phyloP scores from a whole-genome alignment of 2,113 vertebrate genomes.

The Sylvilagus bachmani region DNA sequence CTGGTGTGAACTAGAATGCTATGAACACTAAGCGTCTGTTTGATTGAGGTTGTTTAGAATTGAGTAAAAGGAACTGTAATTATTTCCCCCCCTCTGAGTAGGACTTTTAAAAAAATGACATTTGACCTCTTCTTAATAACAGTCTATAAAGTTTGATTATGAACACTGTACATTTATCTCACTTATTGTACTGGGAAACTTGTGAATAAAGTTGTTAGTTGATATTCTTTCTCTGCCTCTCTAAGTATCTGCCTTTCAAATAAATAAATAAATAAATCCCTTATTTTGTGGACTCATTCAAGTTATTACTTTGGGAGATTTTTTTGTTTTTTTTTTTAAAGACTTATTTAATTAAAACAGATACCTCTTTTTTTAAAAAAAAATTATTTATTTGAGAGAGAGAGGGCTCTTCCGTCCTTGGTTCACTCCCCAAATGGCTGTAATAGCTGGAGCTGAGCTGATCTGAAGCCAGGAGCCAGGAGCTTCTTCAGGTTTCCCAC shows the following conservation, averaged over 20 bases:
- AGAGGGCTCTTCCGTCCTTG: too few species aligned
- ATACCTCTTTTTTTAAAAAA: too few species aligned
- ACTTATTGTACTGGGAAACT: neutral
- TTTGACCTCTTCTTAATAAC: conserved; percentile 1
- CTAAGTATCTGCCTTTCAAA: too few species aligned
- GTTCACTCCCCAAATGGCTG: too few species aligned
- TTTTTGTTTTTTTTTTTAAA: too few species aligned
- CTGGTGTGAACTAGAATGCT: neutral
- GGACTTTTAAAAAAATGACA: neutral
- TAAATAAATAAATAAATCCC: neutral
- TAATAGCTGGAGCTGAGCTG: too few species aligned
- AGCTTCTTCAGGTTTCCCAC: too few species aligned
- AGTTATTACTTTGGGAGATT: too few species aligned
- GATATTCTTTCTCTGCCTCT: neutral
- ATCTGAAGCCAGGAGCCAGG: too few species aligned
- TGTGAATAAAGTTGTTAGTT: conserved; percentile 31
- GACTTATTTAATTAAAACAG: too few species aligned
- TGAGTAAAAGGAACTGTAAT: conserved; percentile 10
- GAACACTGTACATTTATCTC: conserved; percentile 24
- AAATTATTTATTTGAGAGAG: too few species aligned
- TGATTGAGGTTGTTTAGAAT: neutral
- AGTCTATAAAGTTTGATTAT: conserved; percentile 31
- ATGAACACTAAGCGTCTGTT: conserved; percentile 23
- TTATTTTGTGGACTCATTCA: conserved; percentile 38
- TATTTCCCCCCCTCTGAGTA: neutral